Evolutionary conservation across 2,888 invertebrate genomes (phyloP).

Genomic region (Ditylenchus weischeri): DNA sequence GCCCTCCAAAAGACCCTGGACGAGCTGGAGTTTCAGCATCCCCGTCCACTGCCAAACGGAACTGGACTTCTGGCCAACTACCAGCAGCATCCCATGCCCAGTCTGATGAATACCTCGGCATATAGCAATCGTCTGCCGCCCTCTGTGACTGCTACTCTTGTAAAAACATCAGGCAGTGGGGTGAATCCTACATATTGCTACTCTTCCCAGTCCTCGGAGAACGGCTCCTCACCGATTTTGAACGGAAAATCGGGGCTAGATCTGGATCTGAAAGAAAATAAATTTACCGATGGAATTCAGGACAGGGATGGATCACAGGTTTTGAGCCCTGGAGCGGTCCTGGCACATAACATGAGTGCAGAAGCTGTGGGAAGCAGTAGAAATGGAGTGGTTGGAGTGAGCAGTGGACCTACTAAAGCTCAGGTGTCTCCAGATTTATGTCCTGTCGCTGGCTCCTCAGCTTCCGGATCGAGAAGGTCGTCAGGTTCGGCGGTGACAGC

Average conservation of each 20-base stretch:
- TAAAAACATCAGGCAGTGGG: background rate
- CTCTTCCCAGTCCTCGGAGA: background rate
- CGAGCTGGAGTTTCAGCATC: constrained; percentile 5
- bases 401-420: too few species aligned
- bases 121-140: constrained; percentile 7
- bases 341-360: too few species aligned
- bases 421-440: too few species aligned
- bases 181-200: constrained; percentile 1
- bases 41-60: background rate
- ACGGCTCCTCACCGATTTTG: background rate
- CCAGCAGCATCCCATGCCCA: background rate
- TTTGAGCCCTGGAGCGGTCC: too few species aligned
- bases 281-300: too few species aligned
- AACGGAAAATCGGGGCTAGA: background rate
- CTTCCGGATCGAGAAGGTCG: too few species aligned
- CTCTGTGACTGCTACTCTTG: constrained; percentile 11
- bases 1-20: background rate
- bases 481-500: too few species aligned
- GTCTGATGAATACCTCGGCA: constrained; percentile 6
- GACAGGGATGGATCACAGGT: too few species aligned
- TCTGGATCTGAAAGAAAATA: background rate
- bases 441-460: too few species aligned
- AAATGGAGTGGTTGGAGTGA: too few species aligned
- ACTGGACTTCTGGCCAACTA: background rate
- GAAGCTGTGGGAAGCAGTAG: too few species aligned